These are phyloP conservation scores for Myiotriccus ornatus DNA, from an alignment of 2,797 vertebrate species.

Conservation along the genomic window DNA sequence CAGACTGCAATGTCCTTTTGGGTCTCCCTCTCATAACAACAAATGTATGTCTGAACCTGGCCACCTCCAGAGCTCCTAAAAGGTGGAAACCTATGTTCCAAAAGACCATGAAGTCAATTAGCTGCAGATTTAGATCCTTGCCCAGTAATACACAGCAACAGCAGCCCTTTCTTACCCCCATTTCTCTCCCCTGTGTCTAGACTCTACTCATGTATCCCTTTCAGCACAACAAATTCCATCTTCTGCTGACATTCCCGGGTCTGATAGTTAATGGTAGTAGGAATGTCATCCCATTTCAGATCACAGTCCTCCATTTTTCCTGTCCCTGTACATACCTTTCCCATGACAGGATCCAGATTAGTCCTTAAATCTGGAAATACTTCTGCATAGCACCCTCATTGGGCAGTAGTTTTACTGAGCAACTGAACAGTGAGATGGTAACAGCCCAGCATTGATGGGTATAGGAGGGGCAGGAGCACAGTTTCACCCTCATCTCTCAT, in stretches of 20 bases:
- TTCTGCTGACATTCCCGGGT: neutral
- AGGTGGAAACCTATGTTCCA: neutral
- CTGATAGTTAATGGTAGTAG: neutral
- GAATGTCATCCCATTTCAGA: neutral
- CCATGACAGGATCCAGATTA: neutral
- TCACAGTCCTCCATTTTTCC: neutral
- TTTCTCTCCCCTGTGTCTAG: neutral
- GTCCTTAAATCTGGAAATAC: neutral
- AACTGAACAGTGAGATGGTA: no score
- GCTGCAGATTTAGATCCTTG: neutral
- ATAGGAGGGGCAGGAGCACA: neutral
- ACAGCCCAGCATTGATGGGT: neutral
- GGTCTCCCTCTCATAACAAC: neutral
- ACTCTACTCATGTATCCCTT: neutral
- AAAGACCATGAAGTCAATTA: neutral
- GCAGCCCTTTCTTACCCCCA: neutral
- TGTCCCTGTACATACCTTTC: neutral
- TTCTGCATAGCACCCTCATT: neutral
- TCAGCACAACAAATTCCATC: neutral
- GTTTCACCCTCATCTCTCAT: neutral
- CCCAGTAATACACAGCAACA: neutral
- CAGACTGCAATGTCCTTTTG: neutral
- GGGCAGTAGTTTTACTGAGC: neutral
- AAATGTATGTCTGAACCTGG: neutral
- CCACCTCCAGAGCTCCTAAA: neutral